Evolutionary conservation across 2,888 invertebrate genomes (phyloP), one percentile per base, ranked within the genome.

Genomic region (Phengaris alcon): DNA sequence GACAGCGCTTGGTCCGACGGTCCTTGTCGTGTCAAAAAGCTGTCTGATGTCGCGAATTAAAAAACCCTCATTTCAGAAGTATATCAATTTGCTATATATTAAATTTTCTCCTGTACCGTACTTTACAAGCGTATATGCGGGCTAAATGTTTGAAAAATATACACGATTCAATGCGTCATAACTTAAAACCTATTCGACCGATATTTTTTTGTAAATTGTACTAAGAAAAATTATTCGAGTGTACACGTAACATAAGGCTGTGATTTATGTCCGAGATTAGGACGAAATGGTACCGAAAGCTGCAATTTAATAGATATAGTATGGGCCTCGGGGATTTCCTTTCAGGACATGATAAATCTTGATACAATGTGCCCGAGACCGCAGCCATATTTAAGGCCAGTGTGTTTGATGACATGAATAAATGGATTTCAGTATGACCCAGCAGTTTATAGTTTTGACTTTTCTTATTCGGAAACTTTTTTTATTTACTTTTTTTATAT

Each of bases 301-400:
- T 64, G 64, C 64, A 44, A 6, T 44, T 64, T 64, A 64, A 64
- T 64, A 64, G 35, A 64, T 64, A 64, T 13, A 44, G 64, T 64
- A 22, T 35, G 64, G 35, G 35, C 64, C 64, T 64, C 6, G 10
- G 64, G 64, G 64, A 64, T 64, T 64, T 44, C 22, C 64, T 64
- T 52, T 52, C 12, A 64, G 64, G 64, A 64, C 64, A 64, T 64
- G 64, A 64, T 64, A 64, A 64, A 64, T 64, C 64, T 64, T 44
- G 64, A 44, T 44, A 64, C 64, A 64, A 64, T 64, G 10, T 52
- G 64, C 13, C 35, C 64, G 64, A 59, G 22, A 64, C 64, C 64
- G 64, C 64, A 15, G 35, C 35, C 64, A 12, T 64, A 35, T 35
- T 52, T 52, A 52, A 12, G 64, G 64, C 64, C 35, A 35, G 35